Evolutionary conservation across 2,888 invertebrate species (phyloP).

Genomic region (Teleiodes luculella): DNA sequence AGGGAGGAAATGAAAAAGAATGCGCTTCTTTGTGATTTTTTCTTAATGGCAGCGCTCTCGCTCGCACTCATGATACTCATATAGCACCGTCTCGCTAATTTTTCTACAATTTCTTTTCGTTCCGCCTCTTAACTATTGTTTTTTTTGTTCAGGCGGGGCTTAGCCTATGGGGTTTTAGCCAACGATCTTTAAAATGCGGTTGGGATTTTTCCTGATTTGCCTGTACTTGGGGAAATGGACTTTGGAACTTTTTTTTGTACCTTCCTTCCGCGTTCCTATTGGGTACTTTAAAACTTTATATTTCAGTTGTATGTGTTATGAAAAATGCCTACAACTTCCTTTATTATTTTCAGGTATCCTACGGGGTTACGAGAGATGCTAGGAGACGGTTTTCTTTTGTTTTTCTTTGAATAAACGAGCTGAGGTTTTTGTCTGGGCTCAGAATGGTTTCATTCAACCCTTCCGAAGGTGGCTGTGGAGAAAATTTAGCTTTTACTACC

Average conservation of each 20-base stretch:
- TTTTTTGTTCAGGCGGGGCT: constrained; percentile 73
- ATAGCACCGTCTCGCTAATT: constrained; percentile 48
- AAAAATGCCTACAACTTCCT: constrained; percentile 3
- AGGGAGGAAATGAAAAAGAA: constrained; percentile 78
- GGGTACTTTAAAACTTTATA: constrained; percentile 9
- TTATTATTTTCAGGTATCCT: constrained; percentile 3
- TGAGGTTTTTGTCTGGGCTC: constrained; percentile 31
- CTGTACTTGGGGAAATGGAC: constrained; percentile 40
- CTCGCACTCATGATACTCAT: constrained; percentile 45
- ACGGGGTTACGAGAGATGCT: not conserved
- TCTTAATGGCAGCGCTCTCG: constrained; percentile 63
- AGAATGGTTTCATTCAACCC: constrained; percentile 19
- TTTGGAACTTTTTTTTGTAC: constrained; percentile 15
- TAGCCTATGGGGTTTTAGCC: constrained; percentile 64
- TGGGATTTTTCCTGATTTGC: constrained; percentile 57
- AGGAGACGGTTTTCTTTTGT: not conserved
- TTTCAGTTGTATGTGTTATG: constrained; percentile 20
- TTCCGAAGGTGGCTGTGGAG: constrained; percentile 21
- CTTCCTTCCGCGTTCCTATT: constrained; percentile 16
- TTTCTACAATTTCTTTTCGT: constrained; percentile 67
- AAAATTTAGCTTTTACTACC: constrained; percentile 50
- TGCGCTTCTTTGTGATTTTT: constrained; percentile 76
- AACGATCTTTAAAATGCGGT: constrained; percentile 51
- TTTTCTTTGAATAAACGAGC: constrained; percentile 16
- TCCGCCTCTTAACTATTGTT: constrained; percentile 70